These are phyloP conservation scores for Schizaphis graminum DNA, from an alignment of 2,888 invertebrate species.

Conservation along the genomic window DNA sequence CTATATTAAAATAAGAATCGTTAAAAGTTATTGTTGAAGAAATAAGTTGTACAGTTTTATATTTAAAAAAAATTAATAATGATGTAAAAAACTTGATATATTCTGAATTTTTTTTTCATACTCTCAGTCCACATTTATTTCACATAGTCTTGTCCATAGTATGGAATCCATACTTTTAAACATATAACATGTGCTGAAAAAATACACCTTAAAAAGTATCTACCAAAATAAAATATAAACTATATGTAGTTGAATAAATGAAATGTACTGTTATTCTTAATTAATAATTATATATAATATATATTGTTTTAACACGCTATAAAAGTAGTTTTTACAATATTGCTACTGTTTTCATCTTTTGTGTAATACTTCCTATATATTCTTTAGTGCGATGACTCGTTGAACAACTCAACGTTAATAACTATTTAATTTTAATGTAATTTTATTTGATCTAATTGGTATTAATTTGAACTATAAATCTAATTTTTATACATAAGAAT, in stretches of 20 bases:
- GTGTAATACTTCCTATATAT: not conserved
- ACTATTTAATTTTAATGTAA: not conserved
- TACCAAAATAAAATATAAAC: not conserved
- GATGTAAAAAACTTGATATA: slow-evolving; percentile 29
- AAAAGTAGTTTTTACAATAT: slow-evolving; percentile 25
- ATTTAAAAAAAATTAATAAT: not conserved
- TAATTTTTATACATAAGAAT: slow-evolving; percentile 1
- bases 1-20: slow-evolving; percentile 33
- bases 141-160: not conserved
- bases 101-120: slow-evolving; percentile 26
- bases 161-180: slow-evolving; percentile 23
- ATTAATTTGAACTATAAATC: not conserved
- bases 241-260: slow-evolving; percentile 38
- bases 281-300: slow-evolving; percentile 7
- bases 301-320: slow-evolving; percentile 14
- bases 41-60: slow-evolving; percentile 53
- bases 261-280: slow-evolving; percentile 40
- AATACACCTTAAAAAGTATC: slow-evolving; percentile 18
- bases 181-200: not conserved
- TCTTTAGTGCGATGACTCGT: not conserved
- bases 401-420: not conserved
- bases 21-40: slow-evolving; percentile 50
- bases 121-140: not conserved
- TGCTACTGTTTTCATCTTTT: not conserved
- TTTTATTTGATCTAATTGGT: not conserved